Base-by-base conservation (phyloP, 1,140 invertebrate genomes). In the Dendrolimus punctatus region DNA sequence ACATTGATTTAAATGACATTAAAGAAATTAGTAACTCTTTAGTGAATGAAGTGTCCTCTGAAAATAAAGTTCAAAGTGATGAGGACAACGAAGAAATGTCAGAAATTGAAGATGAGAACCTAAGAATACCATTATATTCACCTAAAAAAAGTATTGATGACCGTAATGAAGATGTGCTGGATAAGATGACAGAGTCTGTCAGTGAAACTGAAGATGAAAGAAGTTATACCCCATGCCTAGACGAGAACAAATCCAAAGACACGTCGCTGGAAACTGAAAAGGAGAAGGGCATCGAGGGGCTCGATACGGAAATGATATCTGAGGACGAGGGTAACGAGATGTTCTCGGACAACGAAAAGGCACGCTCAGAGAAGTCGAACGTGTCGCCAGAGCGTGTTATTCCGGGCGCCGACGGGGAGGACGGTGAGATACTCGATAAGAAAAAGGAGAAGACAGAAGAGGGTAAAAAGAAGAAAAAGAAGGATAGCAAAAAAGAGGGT, bases 281-380 rank as follows among this genome's bases (percentile, higher is more conserved):
- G 57, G 80, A 74, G 23, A 84, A 86, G 54, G 90, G 88, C 1
- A 74, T 91, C 5, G 90, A 89, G 62, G 91, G 90, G 3, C 85
- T 93, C 40, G 92, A 91, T 60, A 93, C 92, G 0, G 92, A 94
- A 80, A 87, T 92, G 66, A 93, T 93, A 57, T 93, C 92, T 2
- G 91, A 92, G 47, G 91, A 92, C 41, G 90, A 91, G 59, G 89
- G 89, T 40, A 87, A 88, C 55, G 89, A 89, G 59, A 80, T 90
- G 72, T 90, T 90, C 64, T 88, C 88, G 39, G 88, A 90, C 57
- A 79, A 82, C 39, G 88, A 89, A 48, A 83, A 63, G 9, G 56
- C 64, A 8, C 58, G 57, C 6, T 71, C 72, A 2, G 63, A 83
- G 50, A 55, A 71, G 6, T 85, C 87, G 49, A 69, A 71, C 3